These are phyloP conservation scores for Catharus minimus DNA, from an alignment of 2,113 vertebrate species.

Conservation along the genomic window DNA sequence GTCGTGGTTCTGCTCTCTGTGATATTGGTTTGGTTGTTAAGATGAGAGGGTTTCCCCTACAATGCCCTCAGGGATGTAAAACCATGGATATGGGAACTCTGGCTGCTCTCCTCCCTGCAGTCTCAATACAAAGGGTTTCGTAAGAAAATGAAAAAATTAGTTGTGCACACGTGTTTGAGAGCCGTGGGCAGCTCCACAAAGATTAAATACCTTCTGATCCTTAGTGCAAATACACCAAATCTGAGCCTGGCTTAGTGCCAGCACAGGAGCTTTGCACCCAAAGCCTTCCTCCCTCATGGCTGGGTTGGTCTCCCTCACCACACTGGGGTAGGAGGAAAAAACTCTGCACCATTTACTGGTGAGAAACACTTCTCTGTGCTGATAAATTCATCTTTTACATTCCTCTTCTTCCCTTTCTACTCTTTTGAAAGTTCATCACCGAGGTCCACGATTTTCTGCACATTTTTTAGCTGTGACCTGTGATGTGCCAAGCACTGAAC, in stretches of 20 bases:
- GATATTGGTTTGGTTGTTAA: neutral
- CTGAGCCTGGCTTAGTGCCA: neutral
- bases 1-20: neutral
- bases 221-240: neutral
- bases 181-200: neutral
- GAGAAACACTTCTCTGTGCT: neutral
- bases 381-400: neutral
- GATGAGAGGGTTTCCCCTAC: neutral
- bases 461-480: neutral
- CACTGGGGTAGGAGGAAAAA: neutral
- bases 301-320: neutral
- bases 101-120: neutral
- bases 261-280: neutral
- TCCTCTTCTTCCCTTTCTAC: neutral
- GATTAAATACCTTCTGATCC: neutral
- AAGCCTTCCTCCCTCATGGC: neutral
- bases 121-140: neutral
- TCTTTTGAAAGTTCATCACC: neutral
- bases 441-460: neutral
- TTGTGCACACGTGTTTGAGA: neutral
- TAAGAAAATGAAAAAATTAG: neutral
- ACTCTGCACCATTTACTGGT: neutral
- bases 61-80: neutral
- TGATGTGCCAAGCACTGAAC: neutral
- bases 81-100: fast-evolving